Base-by-base conservation (phyloP, 2,797 vertebrate species). In the Tadarida brasiliensis region DNA sequence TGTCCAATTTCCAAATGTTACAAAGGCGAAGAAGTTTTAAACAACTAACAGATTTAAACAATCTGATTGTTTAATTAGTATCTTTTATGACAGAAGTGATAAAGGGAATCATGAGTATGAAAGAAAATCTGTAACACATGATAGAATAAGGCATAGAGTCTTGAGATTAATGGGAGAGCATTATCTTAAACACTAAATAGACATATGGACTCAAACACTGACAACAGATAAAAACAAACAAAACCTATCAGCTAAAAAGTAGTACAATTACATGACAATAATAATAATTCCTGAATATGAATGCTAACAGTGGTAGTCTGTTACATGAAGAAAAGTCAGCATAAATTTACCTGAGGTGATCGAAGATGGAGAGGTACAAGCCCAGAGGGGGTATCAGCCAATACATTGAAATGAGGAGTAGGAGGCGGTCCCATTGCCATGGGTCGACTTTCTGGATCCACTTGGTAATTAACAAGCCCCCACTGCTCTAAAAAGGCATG, bases 401-500 rank as follows among this genome's bases (percentile, higher is more conserved):
- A 98, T 17, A 99, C 99, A 0, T 99, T 99, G 98, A 99, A 99
- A 97, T 99, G 99, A 65, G 99, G 99, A 3, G 99, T 99, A 0
- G 99, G 99, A 4, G 99, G 99, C 3, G 99, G 99, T 0, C 99
- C 99, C 99, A 99, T 99, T 0, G 99, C 99, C 98, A 99, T 98
- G 0, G 99, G 99, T 5, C 99, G 99, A 95, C 99, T 99, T 56
- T 99, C 99, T 0, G 99, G 98, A 54, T 99, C 99, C 63, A 99
- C 99, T 94, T 99, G 99, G 97, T 99, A 99, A 97, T 99, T 99
- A 57, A 99, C 99, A 90, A 99, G 99, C 33, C 99, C 99, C 99
- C 99, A 99, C 97, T 99, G 99, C 98, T 99, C 99, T 98, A 99
- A 97, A 96, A 99, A 99, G 0, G 99, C 99, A 19, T 99, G 99